Evolutionary conservation across 2,797 vertebrate genomes (phyloP).

Genomic region (Acestrorhynchus altus): DNA sequence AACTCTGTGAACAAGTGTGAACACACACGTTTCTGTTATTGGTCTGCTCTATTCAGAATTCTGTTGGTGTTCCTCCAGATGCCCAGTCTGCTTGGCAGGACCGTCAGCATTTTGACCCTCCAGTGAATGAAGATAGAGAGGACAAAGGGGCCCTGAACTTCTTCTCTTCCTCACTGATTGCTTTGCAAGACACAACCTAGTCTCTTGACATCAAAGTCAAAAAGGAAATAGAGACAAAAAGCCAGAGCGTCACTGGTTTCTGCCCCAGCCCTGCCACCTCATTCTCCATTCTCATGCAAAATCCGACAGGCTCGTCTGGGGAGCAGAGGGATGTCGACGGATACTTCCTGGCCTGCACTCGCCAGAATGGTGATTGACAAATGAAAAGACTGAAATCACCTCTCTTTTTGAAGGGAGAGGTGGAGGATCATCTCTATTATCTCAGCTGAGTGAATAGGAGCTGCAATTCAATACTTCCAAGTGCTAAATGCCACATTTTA

Average conservation of each 20-base stretch:
- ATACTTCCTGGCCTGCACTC: constrained; percentile 46
- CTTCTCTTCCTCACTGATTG: constrained; percentile 25
- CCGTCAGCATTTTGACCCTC: constrained; percentile 11
- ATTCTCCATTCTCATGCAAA: constrained; percentile 56
- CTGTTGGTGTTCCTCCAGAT: constrained; percentile 17
- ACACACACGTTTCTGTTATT: not conserved
- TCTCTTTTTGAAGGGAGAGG: constrained; percentile 72
- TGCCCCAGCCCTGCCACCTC: constrained; percentile 24
- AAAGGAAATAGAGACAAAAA: constrained; percentile 38
- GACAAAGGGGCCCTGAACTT: constrained; percentile 9
- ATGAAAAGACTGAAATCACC: constrained; percentile 78
- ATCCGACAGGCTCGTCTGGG: constrained; percentile 20
- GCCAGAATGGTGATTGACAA: constrained; percentile 67
- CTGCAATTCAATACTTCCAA: constrained; percentile 72
- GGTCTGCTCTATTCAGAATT: constrained; percentile 9
- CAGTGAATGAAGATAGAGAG: constrained; percentile 36
- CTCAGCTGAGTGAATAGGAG: constrained; percentile 70
- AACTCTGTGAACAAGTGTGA: not conserved
- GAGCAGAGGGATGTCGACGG: constrained; percentile 38
- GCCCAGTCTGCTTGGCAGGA: constrained; percentile 5
- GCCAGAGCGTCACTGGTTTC: constrained; percentile 33
- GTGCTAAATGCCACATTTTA: constrained; percentile 65
- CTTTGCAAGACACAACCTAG: constrained; percentile 1
- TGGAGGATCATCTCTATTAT: constrained; percentile 76
- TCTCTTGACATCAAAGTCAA: constrained; percentile 33